Evolutionary conservation across 2,113 vertebrate genomes (phyloP).

Genomic region (Prunella himalayana): DNA sequence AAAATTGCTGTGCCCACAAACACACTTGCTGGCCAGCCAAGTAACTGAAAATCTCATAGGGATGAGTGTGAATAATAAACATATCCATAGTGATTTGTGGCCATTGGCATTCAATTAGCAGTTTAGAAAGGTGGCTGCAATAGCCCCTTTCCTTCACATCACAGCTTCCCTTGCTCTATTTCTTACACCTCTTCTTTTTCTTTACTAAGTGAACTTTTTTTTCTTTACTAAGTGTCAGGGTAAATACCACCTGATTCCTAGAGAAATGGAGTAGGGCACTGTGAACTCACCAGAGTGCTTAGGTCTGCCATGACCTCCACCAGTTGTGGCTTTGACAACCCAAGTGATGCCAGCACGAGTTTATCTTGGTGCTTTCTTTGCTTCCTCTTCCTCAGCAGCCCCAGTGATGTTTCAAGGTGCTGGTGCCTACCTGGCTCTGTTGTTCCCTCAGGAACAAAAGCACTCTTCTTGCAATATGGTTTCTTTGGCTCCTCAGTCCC

Average conservation of each 20-base stretch:
- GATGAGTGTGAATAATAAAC: neutral
- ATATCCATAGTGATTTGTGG: neutral
- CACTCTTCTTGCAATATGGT: neutral
- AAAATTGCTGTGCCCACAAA: neutral
- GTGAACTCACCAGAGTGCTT: neutral
- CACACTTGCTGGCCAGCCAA: neutral
- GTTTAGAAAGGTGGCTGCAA: neutral
- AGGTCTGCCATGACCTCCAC: neutral
- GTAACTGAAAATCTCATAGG: neutral
- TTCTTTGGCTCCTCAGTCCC: neutral
- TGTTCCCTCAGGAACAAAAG: neutral
- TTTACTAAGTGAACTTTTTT: neutral
- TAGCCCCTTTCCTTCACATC: neutral
- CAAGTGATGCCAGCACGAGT: fast-evolving
- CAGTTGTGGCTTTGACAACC: neutral
- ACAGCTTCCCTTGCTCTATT: neutral
- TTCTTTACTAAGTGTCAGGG: neutral
- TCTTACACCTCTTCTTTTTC: neutral
- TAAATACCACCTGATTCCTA: neutral
- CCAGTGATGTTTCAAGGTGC: neutral
- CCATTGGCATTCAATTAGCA: neutral
- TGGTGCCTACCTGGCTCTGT: neutral
- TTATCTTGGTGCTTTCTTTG: neutral
- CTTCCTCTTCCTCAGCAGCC: neutral
- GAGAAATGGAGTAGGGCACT: neutral